Conservation (phyloP, 2,113 vertebrate species). For the Melanerpes formicivorus region DNA sequence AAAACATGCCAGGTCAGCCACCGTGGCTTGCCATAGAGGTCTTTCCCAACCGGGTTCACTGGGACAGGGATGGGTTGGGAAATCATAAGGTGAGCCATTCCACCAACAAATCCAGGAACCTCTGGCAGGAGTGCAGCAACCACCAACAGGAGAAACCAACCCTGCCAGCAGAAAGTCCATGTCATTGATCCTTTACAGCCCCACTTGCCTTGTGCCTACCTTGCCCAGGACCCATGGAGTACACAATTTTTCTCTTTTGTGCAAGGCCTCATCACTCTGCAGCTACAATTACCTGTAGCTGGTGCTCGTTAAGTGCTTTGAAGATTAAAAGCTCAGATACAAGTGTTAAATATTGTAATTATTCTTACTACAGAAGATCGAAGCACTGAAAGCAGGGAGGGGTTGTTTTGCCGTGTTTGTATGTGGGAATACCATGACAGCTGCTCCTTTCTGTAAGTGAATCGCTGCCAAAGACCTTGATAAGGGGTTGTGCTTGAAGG, state of each 20-base stretch:
- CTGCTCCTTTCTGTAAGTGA: slow-evolving; percentile 45
- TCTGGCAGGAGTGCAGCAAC: rapidly evolving
- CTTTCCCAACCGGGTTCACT: neutral
- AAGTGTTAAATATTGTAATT: slow-evolving; percentile 71
- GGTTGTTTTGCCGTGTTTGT: slow-evolving; percentile 49
- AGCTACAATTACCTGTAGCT: slow-evolving; percentile 43
- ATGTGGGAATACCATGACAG: slow-evolving; percentile 65
- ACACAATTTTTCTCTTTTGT: neutral
- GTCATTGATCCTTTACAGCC: neutral
- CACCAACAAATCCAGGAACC: neutral
- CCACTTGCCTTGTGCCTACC: neutral
- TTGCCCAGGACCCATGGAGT: neutral
- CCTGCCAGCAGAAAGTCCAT: rapidly evolving
- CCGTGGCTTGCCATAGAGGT: neutral
- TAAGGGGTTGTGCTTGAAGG: slow-evolving; percentile 49
- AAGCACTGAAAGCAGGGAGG: slow-evolving; percentile 54
- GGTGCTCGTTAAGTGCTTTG: slow-evolving; percentile 45
- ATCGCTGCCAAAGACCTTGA: slow-evolving; percentile 53
- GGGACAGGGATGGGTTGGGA: neutral
- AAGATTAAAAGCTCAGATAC: slow-evolving; percentile 67
- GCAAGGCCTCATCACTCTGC: slow-evolving; percentile 41
- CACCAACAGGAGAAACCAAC: neutral
- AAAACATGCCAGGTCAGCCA: neutral
- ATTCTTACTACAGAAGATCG: slow-evolving; percentile 55
- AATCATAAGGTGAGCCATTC: neutral